Evolutionary conservation across 2,113 vertebrate species (phyloP).

Genomic region (Rhinichthys klamathensis): DNA sequence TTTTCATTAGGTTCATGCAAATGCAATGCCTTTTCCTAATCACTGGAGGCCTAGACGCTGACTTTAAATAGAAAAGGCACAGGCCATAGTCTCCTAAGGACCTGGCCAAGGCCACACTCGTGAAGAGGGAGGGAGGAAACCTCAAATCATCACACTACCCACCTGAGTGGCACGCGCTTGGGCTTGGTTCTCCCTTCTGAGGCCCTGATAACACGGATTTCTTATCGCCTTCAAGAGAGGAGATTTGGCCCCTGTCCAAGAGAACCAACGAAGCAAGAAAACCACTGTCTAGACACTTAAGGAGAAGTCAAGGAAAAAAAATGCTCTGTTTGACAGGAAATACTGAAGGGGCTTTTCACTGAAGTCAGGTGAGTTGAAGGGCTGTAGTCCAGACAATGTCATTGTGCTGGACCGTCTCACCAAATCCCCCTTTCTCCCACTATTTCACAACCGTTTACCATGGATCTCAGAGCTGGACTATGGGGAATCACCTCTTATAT

Average conservation of each 20-base stretch:
- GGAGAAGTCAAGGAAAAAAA: constrained; percentile 76
- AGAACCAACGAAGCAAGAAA: constrained; percentile 79
- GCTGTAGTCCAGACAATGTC: constrained; percentile 76
- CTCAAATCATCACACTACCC: constrained; percentile 63
- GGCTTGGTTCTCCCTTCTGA: constrained; percentile 76
- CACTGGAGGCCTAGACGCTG: not conserved
- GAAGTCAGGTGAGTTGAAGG: constrained; percentile 67
- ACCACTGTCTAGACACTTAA: constrained; percentile 84
- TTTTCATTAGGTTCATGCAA: not conserved
- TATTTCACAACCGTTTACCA: constrained; percentile 68
- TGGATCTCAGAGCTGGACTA: constrained; percentile 63
- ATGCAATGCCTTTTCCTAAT: not conserved
- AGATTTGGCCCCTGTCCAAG: constrained; percentile 83
- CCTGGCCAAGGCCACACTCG: constrained; percentile 67
- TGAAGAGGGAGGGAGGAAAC: constrained; percentile 61
- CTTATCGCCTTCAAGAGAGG: constrained; percentile 77
- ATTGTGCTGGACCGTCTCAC: constrained; percentile 71
- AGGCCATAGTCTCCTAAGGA: not conserved
- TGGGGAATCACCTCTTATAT: constrained; percentile 50
- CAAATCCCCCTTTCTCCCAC: constrained; percentile 73
- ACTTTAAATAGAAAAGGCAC: not conserved
- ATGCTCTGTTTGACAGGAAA: constrained; percentile 79
- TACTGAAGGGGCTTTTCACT: constrained; percentile 76
- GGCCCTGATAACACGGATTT: constrained; percentile 76
- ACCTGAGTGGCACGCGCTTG: constrained; percentile 80